phyloP scores from a whole-genome alignment of 2,113 vertebrate species.

The Sitta europaea region DNA sequence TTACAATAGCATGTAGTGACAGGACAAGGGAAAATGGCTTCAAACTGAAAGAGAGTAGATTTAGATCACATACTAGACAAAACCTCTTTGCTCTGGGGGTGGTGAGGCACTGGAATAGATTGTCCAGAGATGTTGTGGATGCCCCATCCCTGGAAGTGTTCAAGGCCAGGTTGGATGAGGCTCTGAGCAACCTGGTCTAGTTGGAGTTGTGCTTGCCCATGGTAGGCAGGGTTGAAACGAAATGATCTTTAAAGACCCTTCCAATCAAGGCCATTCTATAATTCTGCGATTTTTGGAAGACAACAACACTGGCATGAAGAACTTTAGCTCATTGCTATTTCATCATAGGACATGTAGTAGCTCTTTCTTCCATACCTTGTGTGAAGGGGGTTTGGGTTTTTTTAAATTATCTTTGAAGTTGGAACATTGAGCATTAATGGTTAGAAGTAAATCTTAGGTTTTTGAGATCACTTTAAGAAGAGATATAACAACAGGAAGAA shows the following conservation, averaged over 20 bases:
- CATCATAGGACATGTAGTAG: background rate
- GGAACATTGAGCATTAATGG: background rate
- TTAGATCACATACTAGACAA: background rate
- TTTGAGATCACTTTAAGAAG: background rate
- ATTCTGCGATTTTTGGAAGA: background rate
- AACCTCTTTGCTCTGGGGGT: background rate
- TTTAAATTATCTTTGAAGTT: background rate
- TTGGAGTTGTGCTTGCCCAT: background rate
- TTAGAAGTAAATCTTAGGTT: background rate
- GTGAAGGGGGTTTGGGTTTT: background rate
- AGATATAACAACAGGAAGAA: background rate
- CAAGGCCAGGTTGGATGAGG: background rate
- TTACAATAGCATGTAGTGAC: background rate
- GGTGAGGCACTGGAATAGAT: background rate
- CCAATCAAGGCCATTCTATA: background rate
- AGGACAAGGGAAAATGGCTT: background rate
- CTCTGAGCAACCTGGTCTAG: background rate
- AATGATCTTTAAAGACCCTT: background rate
- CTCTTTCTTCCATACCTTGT: background rate
- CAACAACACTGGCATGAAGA: background rate
- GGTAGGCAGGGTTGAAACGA: fast-evolving
- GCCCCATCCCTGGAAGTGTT: background rate
- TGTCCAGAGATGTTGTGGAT: background rate
- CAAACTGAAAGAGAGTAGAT: background rate
- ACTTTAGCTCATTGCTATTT: background rate